A percentile compares a stretch with the other conserved stretches of the same genome.
These are phyloP conservation scores for Penaeus vannamei DNA, from an alignment of 1,140 invertebrate genomes.

Conservation along the genomic window DNA sequence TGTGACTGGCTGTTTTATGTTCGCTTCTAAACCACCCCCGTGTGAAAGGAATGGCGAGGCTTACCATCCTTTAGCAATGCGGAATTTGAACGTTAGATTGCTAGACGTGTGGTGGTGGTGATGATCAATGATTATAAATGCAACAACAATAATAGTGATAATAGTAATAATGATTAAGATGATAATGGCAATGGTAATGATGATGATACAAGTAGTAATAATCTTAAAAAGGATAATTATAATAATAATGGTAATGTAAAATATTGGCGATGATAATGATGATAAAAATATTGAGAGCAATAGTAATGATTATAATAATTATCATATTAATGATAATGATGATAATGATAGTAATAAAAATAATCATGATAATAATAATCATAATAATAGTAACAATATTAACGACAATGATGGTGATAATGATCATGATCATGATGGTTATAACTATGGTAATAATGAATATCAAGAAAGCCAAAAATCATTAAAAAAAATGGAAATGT, in stretches of 20 bases:
- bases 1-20: no score
- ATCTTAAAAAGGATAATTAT: neutral
- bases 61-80: no score
- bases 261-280: neutral
- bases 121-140: no score
- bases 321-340: neutral
- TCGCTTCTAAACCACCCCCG: no score
- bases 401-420: neutral
- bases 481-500: no score
- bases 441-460: no score
- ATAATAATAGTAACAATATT: neutral
- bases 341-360: neutral
- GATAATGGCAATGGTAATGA: neutral
- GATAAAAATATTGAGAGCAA: neutral
- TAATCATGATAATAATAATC: neutral
- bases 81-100: no score
- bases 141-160: neutral
- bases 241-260: constrained; percentile 7
- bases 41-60: no score
- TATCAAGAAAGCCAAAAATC: no score
- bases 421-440: neutral
- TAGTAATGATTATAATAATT: neutral
- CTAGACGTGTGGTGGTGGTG: no score
- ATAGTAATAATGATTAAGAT: constrained; percentile 2
- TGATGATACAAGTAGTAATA: neutral